Evolutionary conservation across 2,113 vertebrate genomes (phyloP), one percentile per base, ranked within the genome.

Genomic region (Pteruthius melanotis): DNA sequence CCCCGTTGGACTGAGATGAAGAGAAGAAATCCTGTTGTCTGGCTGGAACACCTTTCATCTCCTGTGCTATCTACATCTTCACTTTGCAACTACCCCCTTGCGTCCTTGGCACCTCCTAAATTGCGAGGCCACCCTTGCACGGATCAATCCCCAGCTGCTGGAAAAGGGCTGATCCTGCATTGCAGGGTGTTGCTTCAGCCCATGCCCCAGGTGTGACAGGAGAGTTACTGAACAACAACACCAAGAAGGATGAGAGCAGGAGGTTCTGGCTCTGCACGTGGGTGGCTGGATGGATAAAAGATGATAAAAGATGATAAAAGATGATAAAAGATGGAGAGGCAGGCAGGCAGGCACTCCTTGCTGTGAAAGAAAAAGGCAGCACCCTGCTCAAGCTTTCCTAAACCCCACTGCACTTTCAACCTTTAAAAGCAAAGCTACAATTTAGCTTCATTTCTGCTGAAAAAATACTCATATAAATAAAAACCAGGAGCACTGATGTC

Each of bases 401-500:
- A 91, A 77, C 26, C 6, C 8, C 8, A 61, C 0, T 59, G 40
- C 68, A 37, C 44, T 60, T 47, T 65, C 78, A 91, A 70, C 59
- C 44, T 53, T 42, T 56, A 14, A 61, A 90, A 78, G 71, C 17
- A 61, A 60, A 83, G 81, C 56, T 61, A 44, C 27, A 33, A 47
- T 69, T 45, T 52, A 66, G 56, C 88, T 75, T 77, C 42, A 24
- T 45, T 93, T 91, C 31, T 72, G 50, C 54, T 61, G 63, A 39
- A 87, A 96, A 87, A 93, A 68, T 22, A 79, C 1, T 8, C 79
- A 54, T 26, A 63, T 42, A 91, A 93, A 88, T 94, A 94, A 96
- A 92, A 75, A 39, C 10, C 83, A 94, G 87, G 91, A 94, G 83
- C 81, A 65, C 71, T 91, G 92, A 94, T 84, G 82, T 96, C 93